Evolutionary conservation across 2,797 vertebrate species (phyloP).

Genomic region (Malacoraja senta): DNA sequence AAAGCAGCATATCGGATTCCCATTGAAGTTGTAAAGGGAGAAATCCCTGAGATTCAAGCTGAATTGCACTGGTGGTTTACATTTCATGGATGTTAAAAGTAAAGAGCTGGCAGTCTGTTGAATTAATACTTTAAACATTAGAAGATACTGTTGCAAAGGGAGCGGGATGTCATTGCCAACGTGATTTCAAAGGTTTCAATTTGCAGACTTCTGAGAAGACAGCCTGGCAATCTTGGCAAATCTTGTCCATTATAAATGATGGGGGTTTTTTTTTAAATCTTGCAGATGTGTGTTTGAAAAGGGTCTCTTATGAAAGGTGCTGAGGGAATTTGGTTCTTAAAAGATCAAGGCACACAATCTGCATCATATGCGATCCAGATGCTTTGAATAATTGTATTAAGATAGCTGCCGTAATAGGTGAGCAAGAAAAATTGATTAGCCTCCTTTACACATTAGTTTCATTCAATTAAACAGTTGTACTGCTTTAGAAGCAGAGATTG

Average conservation of each 20-base stretch:
- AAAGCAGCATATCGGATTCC: slow-evolving; percentile 1
- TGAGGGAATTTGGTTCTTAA: slow-evolving; percentile 6
- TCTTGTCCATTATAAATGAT: not conserved
- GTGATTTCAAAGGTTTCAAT: slow-evolving; percentile 12
- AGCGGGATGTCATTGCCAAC: not conserved
- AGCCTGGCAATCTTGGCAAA: slow-evolving; percentile 18
- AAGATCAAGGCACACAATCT: slow-evolving; percentile 6
- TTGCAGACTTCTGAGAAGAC: slow-evolving; percentile 18
- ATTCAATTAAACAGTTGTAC: not conserved
- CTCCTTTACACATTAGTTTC: not conserved
- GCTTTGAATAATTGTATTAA: slow-evolving; percentile 2
- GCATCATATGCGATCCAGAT: slow-evolving; percentile 19
- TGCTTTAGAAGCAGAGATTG: not conserved
- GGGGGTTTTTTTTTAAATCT: slow-evolving; percentile 6
- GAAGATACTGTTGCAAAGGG: not conserved
- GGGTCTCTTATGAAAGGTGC: slow-evolving; percentile 13
- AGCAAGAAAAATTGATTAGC: slow-evolving; percentile 14
- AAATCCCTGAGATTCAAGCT: slow-evolving; percentile 18
- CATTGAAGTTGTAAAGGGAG: slow-evolving; percentile 29
- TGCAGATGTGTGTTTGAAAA: slow-evolving; percentile 30
- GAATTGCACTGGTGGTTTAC: slow-evolving; percentile 12
- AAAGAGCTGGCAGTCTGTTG: slow-evolving; percentile 11
- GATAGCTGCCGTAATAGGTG: slow-evolving; percentile 4
- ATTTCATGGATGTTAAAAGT: slow-evolving; percentile 25
- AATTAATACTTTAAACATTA: slow-evolving; percentile 31